Conservation (phyloP, 2,797 vertebrate genomes). For the Bradypus variegatus region DNA sequence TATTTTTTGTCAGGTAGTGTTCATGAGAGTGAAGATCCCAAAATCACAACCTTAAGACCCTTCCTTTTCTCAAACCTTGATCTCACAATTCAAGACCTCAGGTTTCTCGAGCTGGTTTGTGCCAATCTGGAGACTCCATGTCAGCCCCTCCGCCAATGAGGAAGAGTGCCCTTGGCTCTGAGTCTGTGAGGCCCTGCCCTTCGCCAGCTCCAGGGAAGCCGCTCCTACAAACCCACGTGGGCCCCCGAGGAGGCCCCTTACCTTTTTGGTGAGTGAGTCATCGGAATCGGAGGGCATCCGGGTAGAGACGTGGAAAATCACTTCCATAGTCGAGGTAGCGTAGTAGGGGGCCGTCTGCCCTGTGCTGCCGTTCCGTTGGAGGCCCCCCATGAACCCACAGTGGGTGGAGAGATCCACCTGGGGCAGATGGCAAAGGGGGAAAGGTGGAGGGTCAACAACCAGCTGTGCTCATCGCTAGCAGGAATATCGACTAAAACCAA, state of each 20-base stretch:
- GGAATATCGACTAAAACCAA: background rate
- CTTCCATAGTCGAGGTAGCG: constrained; percentile 95
- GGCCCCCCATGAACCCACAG: constrained; percentile 97
- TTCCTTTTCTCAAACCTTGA: background rate
- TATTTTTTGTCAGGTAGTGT: background rate
- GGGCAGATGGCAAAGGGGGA: background rate
- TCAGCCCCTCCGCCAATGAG: background rate
- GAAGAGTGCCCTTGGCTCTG: background rate
- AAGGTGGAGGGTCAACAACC: background rate
- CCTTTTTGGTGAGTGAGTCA: constrained; percentile 97
- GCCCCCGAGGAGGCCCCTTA: constrained; percentile 53
- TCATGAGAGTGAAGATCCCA: background rate
- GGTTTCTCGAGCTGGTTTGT: background rate
- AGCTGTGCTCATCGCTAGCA: background rate
- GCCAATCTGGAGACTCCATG: background rate
- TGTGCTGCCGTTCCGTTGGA: constrained; percentile 97
- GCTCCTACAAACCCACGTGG: background rate
- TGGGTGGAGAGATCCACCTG: constrained; percentile 96
- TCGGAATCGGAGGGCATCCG: constrained; percentile 95
- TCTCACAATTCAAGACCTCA: background rate
- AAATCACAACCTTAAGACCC: background rate
- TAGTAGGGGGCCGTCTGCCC: constrained; percentile 96
- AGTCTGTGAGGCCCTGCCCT: background rate
- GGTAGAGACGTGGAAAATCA: constrained; percentile 98
- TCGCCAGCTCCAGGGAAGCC: background rate